phyloP scores from a whole-genome alignment of 2,888 invertebrate species.

The Oscheius sp. region DNA sequence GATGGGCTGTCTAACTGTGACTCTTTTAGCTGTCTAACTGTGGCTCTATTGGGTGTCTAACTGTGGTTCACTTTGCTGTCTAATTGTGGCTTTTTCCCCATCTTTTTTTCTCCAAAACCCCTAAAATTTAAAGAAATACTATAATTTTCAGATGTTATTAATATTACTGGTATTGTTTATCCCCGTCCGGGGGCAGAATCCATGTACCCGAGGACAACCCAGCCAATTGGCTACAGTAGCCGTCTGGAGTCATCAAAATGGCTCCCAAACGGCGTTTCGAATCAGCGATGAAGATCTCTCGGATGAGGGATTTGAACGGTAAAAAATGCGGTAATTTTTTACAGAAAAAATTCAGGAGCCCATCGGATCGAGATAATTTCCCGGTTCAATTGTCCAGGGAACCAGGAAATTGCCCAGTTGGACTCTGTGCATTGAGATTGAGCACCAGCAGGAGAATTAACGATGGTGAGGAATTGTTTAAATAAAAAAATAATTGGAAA shows the following conservation, averaged over 20 bases:
- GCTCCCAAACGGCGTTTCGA: constrained; percentile 43
- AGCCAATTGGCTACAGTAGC: constrained; percentile 28
- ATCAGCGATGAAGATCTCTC: constrained; percentile 58
- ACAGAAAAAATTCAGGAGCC: constrained; percentile 19
- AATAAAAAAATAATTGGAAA: not conserved
- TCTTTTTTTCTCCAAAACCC: too few relatives aligned
- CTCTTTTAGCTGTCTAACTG: too few relatives aligned
- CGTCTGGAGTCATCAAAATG: constrained; percentile 26
- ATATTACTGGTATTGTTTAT: not conserved
- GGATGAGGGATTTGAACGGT: constrained; percentile 49
- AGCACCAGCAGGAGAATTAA: not conserved
- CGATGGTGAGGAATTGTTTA: constrained; percentile 11
- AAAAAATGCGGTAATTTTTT: not conserved
- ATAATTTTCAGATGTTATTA: not conserved
- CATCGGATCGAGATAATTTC: constrained; percentile 31
- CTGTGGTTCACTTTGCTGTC: too few relatives aligned
- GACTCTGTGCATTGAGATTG: constrained; percentile 26
- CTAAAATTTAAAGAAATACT: too few relatives aligned
- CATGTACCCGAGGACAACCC: not conserved
- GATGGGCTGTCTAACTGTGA: too few relatives aligned
- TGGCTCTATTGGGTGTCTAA: too few relatives aligned
- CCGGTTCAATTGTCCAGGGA: constrained; percentile 14
- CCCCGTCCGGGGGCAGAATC: not conserved
- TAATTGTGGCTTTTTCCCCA: too few relatives aligned
- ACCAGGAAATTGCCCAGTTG: constrained; percentile 31